phyloP scores from a whole-genome alignment of 2,888 invertebrate species.

The Melipona bicolor region DNA sequence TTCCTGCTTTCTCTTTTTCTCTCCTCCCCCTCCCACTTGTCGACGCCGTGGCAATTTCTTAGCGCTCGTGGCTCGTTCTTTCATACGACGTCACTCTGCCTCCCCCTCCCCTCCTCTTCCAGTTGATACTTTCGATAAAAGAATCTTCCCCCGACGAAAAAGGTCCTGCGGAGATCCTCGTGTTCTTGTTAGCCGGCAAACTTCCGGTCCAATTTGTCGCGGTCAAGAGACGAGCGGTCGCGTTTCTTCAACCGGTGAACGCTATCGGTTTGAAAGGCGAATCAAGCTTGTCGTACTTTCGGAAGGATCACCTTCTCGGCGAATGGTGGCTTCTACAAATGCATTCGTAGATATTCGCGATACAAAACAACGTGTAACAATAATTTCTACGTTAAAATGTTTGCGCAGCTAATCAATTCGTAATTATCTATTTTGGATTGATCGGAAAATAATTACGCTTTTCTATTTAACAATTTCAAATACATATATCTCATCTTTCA shows the following conservation, averaged over 20 bases:
- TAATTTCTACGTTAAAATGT: background rate
- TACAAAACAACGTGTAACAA: background rate
- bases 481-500: too few species aligned
- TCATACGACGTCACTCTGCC: constrained; percentile 5
- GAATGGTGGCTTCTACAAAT: background rate
- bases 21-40: background rate
- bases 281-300: background rate
- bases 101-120: background rate
- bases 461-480: too few species aligned
- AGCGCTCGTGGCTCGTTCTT: constrained; percentile 33
- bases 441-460: too few species aligned
- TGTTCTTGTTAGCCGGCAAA: constrained; percentile 14
- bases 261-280: constrained; percentile 8
- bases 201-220: constrained; percentile 29
- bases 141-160: constrained; percentile 33
- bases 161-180: constrained; percentile 28
- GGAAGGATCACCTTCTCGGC: background rate
- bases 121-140: constrained; percentile 56
- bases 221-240: constrained; percentile 3
- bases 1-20: background rate
- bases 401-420: too few species aligned
- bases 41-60: constrained; percentile 35
- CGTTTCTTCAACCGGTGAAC: background rate
- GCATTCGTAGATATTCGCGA: background rate
- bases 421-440: too few species aligned